phyloP scores from a whole-genome alignment of 1,140 invertebrate species.

The Thalassaphorura encarpata region DNA sequence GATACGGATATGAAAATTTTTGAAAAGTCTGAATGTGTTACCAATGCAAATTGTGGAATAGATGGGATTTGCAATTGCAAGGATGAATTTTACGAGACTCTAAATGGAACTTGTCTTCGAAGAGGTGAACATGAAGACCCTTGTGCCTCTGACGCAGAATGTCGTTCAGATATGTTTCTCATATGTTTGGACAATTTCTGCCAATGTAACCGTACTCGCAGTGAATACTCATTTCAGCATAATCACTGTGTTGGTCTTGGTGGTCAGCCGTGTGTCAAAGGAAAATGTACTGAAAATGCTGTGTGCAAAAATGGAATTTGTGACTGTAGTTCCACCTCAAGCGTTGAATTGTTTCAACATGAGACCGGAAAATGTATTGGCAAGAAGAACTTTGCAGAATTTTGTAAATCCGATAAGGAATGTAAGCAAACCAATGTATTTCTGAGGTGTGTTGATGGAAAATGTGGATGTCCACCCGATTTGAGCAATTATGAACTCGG shows the following conservation, averaged over 20 bases:
- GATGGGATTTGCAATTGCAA: slow-evolving; percentile 3
- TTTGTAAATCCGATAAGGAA: not conserved
- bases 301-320: not conserved
- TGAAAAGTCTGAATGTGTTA: slow-evolving; percentile 3
- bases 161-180: not conserved
- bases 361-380: not conserved
- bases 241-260: not conserved
- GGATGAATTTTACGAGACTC: not conserved
- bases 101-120: slow-evolving; percentile 1
- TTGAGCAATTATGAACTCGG: not conserved
- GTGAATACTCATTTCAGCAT: not conserved
- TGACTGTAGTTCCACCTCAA: not conserved
- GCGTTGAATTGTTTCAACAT: not conserved
- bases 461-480: not conserved
- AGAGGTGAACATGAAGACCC: not conserved
- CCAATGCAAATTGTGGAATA: not conserved
- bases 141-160: not conserved
- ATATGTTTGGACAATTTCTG: not conserved
- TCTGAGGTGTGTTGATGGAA: not conserved
- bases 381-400: not conserved
- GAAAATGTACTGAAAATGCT: not conserved
- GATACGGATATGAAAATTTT: not conserved
- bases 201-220: not conserved
- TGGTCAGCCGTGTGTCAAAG: not conserved
- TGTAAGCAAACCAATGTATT: not conserved